Evolutionary conservation across 2,797 vertebrate genomes (phyloP), one percentile per base, ranked within the genome.

Genomic region (Heteromormyrus szaboi): DNA sequence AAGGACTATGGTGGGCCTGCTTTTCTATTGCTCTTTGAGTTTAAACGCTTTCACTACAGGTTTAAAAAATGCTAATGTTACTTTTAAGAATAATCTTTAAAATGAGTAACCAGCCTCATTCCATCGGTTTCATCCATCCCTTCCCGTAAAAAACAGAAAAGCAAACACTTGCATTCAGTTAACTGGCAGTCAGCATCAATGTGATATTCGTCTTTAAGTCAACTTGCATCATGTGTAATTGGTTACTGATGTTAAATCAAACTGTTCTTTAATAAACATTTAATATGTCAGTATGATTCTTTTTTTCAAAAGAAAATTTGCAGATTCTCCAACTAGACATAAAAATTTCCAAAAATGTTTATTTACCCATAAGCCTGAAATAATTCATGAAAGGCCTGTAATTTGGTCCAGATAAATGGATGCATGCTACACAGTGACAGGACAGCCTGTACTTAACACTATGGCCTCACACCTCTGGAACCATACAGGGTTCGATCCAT

Each of bases 341-440:
- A 41, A 6, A 41, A n/a, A 7, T 85, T 51, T 50, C 25, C n/a
- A n/a, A 54, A 89, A 72, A 4, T 86, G 41, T 59, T 8, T 50
- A 50, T 50, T 88, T 50, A 22, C 9, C 56, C 41, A 85, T 46
- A 19, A 46, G 5, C 12, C n/a, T 50, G 9, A 85, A 50, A 46
- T 48, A 25, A 25, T 68, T 29, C 22, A 33, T 19, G n/a, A 72
- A 89, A 85, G 81, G 33, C 12, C 85, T 12, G 22, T 89, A 37
- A 86, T 89, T 89, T 86, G 46, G 53, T 68, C 59, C 81, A 41
- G 14, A 53, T 72, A 33, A 37, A 53, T 89, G 68, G 83, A 7
- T 3, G 22, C 22, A 29, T 85, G 19, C 19, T 56, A 2, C 0
- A 1, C 0, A 0, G 17, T 2, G 19, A 19, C 19, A 22, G 19